Percentiles rank a stretch among this genome's conserved stretches.
These are phyloP conservation scores for Colinus virginianus DNA, from an alignment of 2,113 vertebrate species.

Conservation along the genomic window DNA sequence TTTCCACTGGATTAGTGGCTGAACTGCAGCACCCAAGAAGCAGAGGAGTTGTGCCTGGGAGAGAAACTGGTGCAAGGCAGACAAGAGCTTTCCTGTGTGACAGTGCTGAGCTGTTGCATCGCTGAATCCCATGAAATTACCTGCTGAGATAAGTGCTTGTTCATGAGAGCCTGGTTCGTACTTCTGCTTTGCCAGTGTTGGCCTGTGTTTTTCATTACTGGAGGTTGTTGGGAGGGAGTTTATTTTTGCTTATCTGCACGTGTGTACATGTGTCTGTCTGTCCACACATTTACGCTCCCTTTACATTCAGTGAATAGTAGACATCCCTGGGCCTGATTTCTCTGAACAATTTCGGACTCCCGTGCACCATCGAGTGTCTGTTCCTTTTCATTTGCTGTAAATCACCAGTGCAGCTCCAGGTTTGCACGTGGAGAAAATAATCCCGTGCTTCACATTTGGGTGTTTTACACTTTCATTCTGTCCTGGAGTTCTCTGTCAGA, in stretches of 20 bases:
- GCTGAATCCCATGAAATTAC: neutral
- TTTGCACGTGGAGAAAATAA: neutral
- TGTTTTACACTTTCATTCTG: rapidly evolving
- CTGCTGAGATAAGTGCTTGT: neutral
- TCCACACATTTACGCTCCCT: neutral
- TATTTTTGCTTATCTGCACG: neutral
- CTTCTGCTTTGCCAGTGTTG: neutral
- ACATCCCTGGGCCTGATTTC: neutral
- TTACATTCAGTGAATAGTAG: neutral
- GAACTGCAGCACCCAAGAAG: neutral
- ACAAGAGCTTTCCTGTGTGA: neutral
- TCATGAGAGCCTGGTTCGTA: neutral
- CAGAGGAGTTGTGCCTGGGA: neutral
- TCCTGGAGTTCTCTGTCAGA: neutral
- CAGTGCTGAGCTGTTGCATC: neutral
- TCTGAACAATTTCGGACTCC: neutral
- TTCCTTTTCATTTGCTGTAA: neutral
- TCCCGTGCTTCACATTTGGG: neutral
- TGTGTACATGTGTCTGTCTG: neutral
- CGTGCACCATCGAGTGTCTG: neutral
- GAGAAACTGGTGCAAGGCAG: neutral
- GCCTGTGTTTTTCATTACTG: neutral
- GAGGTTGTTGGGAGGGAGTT: neutral
- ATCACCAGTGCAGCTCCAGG: neutral
- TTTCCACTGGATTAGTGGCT: neutral